These are phyloP conservation scores for Planiliza haematocheilus DNA, from an alignment of 2,113 vertebrate genomes.

Conservation along the genomic window DNA sequence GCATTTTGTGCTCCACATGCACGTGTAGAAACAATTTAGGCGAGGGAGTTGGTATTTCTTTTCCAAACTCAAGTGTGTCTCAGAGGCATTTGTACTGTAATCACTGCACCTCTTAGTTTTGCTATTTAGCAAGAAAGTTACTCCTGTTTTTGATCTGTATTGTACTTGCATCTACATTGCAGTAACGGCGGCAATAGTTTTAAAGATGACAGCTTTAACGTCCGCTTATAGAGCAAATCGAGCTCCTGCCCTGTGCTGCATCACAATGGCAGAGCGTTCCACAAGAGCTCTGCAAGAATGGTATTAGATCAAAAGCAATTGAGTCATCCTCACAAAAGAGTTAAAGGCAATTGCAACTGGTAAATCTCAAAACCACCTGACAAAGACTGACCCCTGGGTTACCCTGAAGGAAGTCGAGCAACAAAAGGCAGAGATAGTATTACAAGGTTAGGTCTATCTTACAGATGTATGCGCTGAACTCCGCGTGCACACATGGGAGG, in stretches of 20 bases:
- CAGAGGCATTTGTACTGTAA: slow-evolving; percentile 34
- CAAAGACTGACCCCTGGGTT: slow-evolving; percentile 65
- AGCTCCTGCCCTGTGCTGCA: background rate
- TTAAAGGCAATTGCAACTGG: slow-evolving; percentile 38
- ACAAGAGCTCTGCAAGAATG: background rate
- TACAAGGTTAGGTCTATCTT: slow-evolving; percentile 60
- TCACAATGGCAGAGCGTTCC: background rate
- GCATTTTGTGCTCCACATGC: slow-evolving; percentile 20
- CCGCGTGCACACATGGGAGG: slow-evolving; percentile 40
- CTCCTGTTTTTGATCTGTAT: slow-evolving; percentile 22
- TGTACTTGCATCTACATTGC: slow-evolving; percentile 4
- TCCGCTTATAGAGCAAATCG: slow-evolving; percentile 1
- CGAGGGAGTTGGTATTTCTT: slow-evolving; percentile 19
- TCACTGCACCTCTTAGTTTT: slow-evolving; percentile 39
- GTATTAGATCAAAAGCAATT: slow-evolving; percentile 37
- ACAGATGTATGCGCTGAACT: slow-evolving; percentile 35
- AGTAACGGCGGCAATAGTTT: background rate
- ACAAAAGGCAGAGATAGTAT: slow-evolving; percentile 71
- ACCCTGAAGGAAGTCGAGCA: slow-evolving; percentile 61
- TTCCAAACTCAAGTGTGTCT: slow-evolving; percentile 30
- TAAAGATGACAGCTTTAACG: background rate
- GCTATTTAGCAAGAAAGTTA: slow-evolving; percentile 41
- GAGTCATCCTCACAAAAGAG: slow-evolving; percentile 40
- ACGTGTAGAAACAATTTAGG: slow-evolving; percentile 46
- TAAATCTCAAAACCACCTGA: slow-evolving; percentile 69